Evolutionary conservation across 2,888 invertebrate species (phyloP).

Genomic region (Ariolimax columbianus): DNA sequence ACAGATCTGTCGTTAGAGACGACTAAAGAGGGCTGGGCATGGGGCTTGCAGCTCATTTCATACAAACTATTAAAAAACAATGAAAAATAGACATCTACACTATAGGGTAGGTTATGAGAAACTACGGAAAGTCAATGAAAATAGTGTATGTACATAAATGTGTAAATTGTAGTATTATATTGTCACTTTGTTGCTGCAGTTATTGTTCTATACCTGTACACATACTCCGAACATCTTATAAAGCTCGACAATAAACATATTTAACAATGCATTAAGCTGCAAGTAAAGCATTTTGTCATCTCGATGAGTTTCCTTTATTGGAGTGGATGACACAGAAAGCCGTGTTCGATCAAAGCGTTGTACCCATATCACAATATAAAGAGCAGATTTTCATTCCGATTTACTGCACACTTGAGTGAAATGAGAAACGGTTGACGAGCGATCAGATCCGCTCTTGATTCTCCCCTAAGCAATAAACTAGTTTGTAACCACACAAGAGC

Average conservation of each 20-base stretch:
- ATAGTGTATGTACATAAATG: no score
- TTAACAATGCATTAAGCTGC: neutral
- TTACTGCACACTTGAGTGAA: neutral
- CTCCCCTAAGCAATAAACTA: neutral
- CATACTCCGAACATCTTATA: neutral
- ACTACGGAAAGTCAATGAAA: no score
- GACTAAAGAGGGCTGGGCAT: no score
- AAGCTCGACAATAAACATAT: neutral
- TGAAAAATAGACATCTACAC: no score
- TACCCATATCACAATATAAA: neutral
- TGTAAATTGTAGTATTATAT: no score
- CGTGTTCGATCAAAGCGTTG: neutral
- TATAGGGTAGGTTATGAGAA: no score
- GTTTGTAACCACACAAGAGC: neutral
- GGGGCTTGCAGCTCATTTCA: no score
- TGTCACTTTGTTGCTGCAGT: no score
- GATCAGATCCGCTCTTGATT: neutral
- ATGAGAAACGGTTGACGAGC: neutral
- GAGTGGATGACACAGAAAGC: neutral
- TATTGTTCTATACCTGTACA: no score
- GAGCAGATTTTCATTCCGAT: neutral
- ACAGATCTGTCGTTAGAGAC: no score
- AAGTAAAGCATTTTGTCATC: neutral
- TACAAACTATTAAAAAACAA: no score
- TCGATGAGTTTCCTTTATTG: neutral